These are phyloP conservation scores for Salvelinus namaycush DNA, from an alignment of 2,113 vertebrate genomes.

Conservation along the genomic window DNA sequence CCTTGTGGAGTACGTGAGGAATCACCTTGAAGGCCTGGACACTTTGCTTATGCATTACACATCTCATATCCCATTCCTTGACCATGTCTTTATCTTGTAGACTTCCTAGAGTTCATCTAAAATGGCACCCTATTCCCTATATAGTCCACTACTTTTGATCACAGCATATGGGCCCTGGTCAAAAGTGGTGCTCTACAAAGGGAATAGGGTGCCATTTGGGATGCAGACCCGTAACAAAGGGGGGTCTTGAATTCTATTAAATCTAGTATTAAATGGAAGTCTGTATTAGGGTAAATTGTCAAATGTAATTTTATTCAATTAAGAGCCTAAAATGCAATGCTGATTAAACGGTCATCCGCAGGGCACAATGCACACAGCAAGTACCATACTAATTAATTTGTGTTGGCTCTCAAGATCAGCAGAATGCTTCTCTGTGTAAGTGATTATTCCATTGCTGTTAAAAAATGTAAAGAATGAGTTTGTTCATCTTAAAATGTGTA, in stretches of 20 bases:
- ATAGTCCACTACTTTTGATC: no score
- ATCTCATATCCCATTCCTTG: neutral
- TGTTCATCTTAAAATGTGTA: neutral
- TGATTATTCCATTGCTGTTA: neutral
- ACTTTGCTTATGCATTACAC: neutral
- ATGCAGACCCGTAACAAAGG: no score
- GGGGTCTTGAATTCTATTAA: neutral
- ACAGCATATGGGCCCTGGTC: no score
- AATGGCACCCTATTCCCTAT: no score
- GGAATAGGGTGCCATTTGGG: no score
- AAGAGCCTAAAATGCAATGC: neutral
- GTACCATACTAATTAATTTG: neutral
- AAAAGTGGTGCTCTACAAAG: no score
- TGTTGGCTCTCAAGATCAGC: neutral
- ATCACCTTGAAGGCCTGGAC: neutral
- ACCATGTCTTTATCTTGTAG: neutral
- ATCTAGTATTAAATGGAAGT: neutral
- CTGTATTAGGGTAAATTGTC: neutral
- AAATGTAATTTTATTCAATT: neutral
- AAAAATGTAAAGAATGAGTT: neutral
- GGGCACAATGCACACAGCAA: neutral
- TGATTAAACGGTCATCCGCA: neutral
- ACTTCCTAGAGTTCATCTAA: neutral
- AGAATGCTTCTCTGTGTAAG: neutral
- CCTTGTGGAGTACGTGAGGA: neutral